Conservation (phyloP, 2,113 vertebrate genomes). For the Fukomys damarensis region DNA sequence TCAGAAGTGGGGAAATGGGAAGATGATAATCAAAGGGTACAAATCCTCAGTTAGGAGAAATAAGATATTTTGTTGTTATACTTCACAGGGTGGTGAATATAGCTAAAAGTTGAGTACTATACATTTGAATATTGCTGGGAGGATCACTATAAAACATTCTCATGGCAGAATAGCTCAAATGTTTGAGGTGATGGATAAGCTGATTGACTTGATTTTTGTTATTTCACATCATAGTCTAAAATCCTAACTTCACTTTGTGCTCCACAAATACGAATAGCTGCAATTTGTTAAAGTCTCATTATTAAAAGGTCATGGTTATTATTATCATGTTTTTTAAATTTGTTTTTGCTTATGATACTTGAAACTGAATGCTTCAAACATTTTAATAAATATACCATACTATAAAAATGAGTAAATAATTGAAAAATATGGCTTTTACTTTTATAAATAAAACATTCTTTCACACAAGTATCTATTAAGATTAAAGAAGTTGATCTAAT, state of each 20-base stretch:
- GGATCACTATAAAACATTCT: neutral
- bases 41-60: neutral
- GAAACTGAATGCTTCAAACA: neutral
- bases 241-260: neutral
- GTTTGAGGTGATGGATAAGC: neutral
- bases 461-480: neutral
- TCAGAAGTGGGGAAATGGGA: neutral
- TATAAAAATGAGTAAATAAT: neutral
- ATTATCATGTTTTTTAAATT: neutral
- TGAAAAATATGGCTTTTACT: neutral
- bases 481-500: neutral
- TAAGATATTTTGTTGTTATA: neutral
- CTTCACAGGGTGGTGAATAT: neutral
- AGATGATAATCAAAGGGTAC: neutral
- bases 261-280: neutral
- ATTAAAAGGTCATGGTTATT: neutral
- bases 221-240: neutral
- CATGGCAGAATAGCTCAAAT: neutral
- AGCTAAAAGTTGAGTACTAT: neutral
- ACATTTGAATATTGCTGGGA: neutral
- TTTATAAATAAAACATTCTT: neutral
- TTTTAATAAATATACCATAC: neutral
- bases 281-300: neutral
- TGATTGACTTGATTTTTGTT: neutral
- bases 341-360: neutral